Percentiles rank a stretch among this genome's conserved stretches.
These are phyloP conservation scores for Sebastes trivittatus DNA, from an alignment of 2,797 vertebrate species.

Conservation along the genomic window DNA sequence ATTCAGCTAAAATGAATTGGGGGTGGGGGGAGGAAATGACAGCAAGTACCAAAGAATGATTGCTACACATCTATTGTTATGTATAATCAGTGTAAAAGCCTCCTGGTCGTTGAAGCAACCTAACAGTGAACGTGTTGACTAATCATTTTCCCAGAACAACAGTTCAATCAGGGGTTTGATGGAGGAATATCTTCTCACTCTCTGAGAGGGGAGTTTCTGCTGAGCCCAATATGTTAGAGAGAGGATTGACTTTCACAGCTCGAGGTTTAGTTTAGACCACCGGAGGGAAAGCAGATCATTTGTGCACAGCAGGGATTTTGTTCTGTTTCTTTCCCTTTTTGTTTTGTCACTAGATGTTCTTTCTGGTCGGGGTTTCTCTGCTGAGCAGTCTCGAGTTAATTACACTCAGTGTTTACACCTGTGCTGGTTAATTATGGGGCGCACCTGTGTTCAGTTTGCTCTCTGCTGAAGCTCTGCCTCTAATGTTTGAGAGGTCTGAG, in stretches of 20 bases:
- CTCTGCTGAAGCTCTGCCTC: background rate
- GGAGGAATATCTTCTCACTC: background rate
- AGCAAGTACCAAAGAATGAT: background rate
- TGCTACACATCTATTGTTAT: background rate
- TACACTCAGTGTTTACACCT: conserved; percentile 3
- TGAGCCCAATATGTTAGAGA: background rate
- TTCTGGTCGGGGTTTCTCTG: background rate
- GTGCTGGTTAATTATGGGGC: conserved; percentile 38
- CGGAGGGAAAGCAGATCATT: background rate
- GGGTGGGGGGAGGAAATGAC: background rate
- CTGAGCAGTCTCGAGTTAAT: conserved; percentile 8
- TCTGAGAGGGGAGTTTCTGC: background rate
- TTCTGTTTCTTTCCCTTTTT: background rate
- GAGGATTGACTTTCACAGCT: background rate
- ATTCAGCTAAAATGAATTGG: too few species aligned
- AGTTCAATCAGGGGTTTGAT: background rate
- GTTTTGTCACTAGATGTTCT: background rate
- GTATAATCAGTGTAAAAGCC: background rate
- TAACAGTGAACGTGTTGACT: background rate
- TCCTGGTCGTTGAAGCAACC: background rate
- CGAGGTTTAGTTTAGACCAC: background rate
- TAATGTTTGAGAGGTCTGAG: conserved; percentile 20
- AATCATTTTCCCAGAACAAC: background rate
- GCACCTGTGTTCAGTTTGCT: conserved; percentile 15
- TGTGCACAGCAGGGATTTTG: background rate